phyloP scores from a whole-genome alignment of 2,888 invertebrate genomes.

The Dicyrtomina minuta region DNA sequence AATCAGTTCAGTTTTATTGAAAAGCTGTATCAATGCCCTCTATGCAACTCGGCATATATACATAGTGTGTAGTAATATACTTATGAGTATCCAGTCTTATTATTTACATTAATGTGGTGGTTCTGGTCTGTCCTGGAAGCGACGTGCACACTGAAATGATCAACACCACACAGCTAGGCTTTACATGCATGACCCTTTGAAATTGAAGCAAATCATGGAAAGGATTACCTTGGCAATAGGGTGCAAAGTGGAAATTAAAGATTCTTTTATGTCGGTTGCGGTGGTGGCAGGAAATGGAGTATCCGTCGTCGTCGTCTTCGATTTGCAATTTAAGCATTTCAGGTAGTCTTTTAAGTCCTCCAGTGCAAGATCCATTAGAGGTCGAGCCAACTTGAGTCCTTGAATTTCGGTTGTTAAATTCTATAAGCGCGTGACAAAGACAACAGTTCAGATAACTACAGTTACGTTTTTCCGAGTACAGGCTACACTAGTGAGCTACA shows the following conservation, averaged over 20 bases:
- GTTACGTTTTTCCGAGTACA: too few species aligned
- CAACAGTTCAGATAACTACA: not conserved
- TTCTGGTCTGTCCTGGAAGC: too few species aligned
- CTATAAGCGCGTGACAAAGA: slow-evolving; percentile 34
- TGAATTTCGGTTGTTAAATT: slow-evolving; percentile 36
- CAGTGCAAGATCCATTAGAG: slow-evolving; percentile 46
- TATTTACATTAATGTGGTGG: too few species aligned
- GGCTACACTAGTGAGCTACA: too few species aligned
- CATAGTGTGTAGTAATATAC: not conserved
- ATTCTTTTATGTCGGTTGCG: not conserved
- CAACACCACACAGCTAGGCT: slow-evolving; percentile 3
- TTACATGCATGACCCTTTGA: too few species aligned
- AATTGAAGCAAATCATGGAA: slow-evolving; percentile 10
- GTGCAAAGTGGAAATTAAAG: not conserved
- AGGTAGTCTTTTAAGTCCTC: slow-evolving; percentile 48
- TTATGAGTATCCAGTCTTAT: too few species aligned
- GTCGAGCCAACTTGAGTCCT: slow-evolving; percentile 38
- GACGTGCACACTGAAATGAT: not conserved
- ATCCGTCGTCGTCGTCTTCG: slow-evolving; percentile 6
- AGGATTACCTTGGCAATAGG: slow-evolving; percentile 30
- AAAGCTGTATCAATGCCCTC: not conserved
- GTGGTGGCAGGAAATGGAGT: not conserved
- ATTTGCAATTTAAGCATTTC: slow-evolving; percentile 26
- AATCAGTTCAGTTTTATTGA: not conserved
- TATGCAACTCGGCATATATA: not conserved